These are phyloP conservation scores for Alauda arvensis DNA, from an alignment of 2,797 vertebrate species.

Conservation along the genomic window DNA sequence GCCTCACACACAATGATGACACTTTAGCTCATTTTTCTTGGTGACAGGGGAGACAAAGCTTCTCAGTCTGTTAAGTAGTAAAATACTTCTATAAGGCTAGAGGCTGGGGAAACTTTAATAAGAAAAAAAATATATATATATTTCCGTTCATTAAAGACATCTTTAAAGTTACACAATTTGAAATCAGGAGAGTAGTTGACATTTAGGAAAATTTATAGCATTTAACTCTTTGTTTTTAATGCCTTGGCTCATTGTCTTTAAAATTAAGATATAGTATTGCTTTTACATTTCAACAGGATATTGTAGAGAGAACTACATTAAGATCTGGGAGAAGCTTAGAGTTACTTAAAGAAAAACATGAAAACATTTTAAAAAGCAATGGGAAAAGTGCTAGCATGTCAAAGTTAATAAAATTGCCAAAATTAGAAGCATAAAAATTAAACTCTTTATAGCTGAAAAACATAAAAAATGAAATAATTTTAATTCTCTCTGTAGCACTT, in stretches of 20 bases:
- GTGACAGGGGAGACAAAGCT: neutral
- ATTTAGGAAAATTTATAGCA: neutral
- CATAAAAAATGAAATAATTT: neutral
- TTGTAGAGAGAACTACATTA: neutral
- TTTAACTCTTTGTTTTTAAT: neutral
- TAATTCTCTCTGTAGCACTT: neutral
- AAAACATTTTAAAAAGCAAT: neutral
- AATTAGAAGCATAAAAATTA: neutral
- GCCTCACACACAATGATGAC: neutral
- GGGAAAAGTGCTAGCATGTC: neutral
- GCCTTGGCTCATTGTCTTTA: neutral
- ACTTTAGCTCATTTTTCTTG: neutral
- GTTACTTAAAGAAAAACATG: neutral
- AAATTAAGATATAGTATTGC: neutral
- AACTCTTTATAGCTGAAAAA: neutral
- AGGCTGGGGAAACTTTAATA: neutral
- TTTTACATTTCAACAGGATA: neutral
- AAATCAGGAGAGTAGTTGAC: neutral
- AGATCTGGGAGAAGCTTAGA: neutral
- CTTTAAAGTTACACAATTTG: neutral
- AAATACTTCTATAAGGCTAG: neutral
- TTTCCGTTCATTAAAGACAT: neutral
- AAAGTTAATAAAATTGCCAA: neutral
- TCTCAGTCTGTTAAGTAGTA: neutral
- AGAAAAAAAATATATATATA: neutral